A percentile compares a stretch with the other conserved stretches of the same genome.
Conservation (phyloP, 2,113 vertebrate species). For the Tinamus guttatus region DNA sequence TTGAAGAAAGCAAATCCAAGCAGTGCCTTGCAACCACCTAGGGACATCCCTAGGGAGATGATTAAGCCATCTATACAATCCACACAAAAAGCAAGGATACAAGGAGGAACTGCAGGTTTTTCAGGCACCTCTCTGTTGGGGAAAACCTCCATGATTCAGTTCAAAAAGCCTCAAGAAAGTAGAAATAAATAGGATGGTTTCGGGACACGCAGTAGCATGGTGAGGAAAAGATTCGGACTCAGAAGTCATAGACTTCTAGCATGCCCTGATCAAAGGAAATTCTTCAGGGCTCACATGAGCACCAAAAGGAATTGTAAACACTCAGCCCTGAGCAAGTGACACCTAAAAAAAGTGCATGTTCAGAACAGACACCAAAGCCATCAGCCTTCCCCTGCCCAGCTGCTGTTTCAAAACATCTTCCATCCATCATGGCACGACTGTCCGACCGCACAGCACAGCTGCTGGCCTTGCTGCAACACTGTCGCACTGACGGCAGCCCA, state of each 20-base stretch:
- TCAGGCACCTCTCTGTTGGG: not conserved
- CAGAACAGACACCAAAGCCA: accelerated
- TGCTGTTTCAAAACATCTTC: not conserved
- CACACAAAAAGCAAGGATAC: accelerated
- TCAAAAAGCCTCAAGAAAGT: not conserved
- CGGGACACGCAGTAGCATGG: not conserved
- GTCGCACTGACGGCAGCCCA: not conserved
- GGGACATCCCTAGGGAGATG: not conserved
- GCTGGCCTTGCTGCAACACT: not conserved
- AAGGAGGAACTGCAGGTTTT: not conserved
- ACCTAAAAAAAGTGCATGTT: not conserved
- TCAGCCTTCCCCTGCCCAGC: not conserved
- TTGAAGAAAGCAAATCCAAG: not conserved
- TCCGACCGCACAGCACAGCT: not conserved
- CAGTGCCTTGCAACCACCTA: accelerated
- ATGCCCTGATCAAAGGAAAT: not conserved
- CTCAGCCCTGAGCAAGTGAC: not conserved
- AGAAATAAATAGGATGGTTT: not conserved
- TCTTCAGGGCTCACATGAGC: not conserved
- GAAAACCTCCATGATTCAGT: not conserved
- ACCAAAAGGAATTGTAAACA: not conserved
- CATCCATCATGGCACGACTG: accelerated
- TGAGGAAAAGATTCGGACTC: no score
- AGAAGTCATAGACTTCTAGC: not conserved
- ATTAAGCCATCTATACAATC: not conserved